These are phyloP conservation scores for Astropecten irregularis DNA, from an alignment of 53 echinoderm and acorn worm species.

Conservation along the genomic window DNA sequence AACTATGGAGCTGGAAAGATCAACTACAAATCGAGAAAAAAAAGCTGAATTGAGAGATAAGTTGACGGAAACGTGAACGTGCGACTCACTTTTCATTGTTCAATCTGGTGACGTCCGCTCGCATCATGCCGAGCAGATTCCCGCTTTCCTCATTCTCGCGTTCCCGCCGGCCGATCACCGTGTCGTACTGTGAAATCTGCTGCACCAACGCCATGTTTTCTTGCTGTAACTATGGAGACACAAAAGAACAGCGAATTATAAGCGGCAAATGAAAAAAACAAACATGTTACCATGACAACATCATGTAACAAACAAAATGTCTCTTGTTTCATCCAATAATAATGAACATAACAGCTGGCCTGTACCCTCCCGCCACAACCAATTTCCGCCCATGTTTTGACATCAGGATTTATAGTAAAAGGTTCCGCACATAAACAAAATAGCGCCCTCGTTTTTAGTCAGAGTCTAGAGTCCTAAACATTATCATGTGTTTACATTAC, in stretches of 20 bases:
- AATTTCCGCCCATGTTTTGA: too few species aligned
- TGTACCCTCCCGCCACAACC: too few species aligned
- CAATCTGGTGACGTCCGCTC: slow-evolving; percentile 76
- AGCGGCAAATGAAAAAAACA: neutral
- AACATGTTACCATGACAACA: too few species aligned
- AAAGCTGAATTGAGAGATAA: too few species aligned
- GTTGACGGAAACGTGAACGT: too few species aligned
- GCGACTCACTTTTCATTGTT: slow-evolving; percentile 76
- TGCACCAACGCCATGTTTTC: slow-evolving; percentile 77
- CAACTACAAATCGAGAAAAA: too few species aligned
- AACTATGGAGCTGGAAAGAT: too few species aligned
- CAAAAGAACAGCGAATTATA: neutral
- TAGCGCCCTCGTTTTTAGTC: too few species aligned
- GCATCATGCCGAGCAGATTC: slow-evolving; percentile 82
- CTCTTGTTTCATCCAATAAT: neutral
- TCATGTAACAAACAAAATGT: neutral
- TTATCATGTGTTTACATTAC: too few species aligned
- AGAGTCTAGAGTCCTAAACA: too few species aligned
- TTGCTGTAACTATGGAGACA: slow-evolving; percentile 70
- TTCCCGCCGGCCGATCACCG: slow-evolving; percentile 79
- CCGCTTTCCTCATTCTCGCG: slow-evolving; percentile 92
- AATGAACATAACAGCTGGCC: neutral
- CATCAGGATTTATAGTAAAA: too few species aligned
- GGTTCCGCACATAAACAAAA: too few species aligned
- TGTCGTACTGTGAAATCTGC: slow-evolving; percentile 67